Evolutionary conservation across 92 coral and sea anemone species (phyloP).

Genomic region (Umimayanthus chanpuru): DNA sequence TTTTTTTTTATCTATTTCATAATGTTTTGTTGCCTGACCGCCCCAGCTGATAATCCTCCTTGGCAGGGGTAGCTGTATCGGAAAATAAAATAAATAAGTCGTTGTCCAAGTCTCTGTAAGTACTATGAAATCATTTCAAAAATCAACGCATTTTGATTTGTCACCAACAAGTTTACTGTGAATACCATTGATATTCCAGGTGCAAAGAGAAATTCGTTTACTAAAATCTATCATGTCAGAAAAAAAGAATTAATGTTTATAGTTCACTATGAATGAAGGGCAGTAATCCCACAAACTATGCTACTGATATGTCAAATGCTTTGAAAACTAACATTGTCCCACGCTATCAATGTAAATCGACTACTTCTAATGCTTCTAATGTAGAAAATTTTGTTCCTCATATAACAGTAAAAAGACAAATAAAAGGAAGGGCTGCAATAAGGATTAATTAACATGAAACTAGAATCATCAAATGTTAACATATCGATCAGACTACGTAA

Average conservation of each 20-base stretch:
- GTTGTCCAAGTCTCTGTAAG: conserved; percentile 50
- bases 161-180: conserved; percentile 31
- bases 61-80: too few relatives aligned
- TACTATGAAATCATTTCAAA: conserved; percentile 43
- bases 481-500: neutral
- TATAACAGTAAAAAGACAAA: neutral
- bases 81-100: too few relatives aligned
- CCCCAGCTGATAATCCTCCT: too few relatives aligned
- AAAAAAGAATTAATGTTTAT: neutral
- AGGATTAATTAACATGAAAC: neutral
- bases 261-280: neutral
- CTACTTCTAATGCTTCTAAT: neutral
- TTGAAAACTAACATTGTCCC: neutral
- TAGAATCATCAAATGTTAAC: neutral
- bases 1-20: too few relatives aligned
- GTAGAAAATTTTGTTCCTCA: conserved; percentile 36
- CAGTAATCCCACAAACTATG: too few relatives aligned
- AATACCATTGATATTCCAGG: conserved; percentile 60
- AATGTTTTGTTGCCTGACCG: too few relatives aligned
- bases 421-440: neutral
- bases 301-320: neutral
- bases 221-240: neutral
- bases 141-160: conserved; percentile 47
- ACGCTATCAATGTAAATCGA: neutral
- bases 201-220: conserved; percentile 43